Evolutionary conservation across 2,113 vertebrate species (phyloP).

Genomic region (Elephantulus edwardii): DNA sequence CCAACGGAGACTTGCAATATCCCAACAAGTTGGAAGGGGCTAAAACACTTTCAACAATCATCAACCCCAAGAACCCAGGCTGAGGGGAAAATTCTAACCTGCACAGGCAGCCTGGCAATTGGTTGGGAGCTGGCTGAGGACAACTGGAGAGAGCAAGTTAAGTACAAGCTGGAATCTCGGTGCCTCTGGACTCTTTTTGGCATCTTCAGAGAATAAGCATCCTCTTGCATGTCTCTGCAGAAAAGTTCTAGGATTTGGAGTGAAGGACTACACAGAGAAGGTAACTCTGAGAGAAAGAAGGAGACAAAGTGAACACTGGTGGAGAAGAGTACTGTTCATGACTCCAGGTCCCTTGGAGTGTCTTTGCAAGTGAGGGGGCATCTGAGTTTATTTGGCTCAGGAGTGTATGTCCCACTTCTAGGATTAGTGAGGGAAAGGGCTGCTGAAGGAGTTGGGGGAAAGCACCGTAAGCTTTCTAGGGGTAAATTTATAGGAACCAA

Average conservation of each 20-base stretch:
- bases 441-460: not conserved
- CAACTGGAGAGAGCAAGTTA: slow-evolving; percentile 65
- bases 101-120: slow-evolving; percentile 7
- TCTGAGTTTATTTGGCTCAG: slow-evolving; percentile 18
- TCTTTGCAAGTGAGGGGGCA: not conserved
- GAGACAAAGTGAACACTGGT: not conserved
- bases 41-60: slow-evolving; percentile 33
- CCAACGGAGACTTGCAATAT: slow-evolving; percentile 52
- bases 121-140: slow-evolving; percentile 50
- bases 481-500: slow-evolving; percentile 59
- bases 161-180: slow-evolving; percentile 53
- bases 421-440: slow-evolving; percentile 30
- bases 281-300: not conserved
- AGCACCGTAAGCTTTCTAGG: slow-evolving; percentile 51
- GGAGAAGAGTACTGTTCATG: not conserved
- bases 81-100: slow-evolving; percentile 6
- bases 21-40: slow-evolving; percentile 70
- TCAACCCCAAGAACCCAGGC: slow-evolving; percentile 17
- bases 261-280: not conserved
- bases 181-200: not conserved
- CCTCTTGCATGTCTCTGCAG: not conserved
- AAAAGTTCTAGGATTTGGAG: not conserved
- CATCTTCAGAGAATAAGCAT: slow-evolving; percentile 21
- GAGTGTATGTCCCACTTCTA: not conserved
- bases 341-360: not conserved